Evolutionary conservation across 2,888 invertebrate genomes (phyloP).

Genomic region (Mimas tiliae): DNA sequence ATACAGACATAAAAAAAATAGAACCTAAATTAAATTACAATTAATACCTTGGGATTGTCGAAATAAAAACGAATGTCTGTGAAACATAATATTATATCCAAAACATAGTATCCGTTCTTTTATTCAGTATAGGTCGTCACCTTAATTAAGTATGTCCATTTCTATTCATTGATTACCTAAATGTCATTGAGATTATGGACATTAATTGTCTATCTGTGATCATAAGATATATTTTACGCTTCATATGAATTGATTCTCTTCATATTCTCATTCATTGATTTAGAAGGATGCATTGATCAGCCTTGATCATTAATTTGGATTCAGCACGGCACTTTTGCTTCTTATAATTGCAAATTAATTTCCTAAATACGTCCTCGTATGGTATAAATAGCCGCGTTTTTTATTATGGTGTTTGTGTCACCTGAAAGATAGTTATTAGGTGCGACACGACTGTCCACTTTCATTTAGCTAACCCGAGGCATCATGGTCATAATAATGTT

Average conservation of each 20-base stretch:
- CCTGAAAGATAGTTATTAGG: neutral
- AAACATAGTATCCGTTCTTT: neutral
- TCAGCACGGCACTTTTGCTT: too few species aligned
- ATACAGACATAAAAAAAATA: too few species aligned
- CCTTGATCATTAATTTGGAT: too few species aligned
- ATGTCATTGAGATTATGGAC: too few species aligned
- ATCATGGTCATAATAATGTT: constrained; percentile 10
- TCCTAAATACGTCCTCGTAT: neutral
- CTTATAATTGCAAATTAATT: neutral
- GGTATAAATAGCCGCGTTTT: neutral
- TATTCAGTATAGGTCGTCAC: neutral
- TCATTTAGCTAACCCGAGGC: constrained; percentile 7
- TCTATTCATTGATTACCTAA: neutral
- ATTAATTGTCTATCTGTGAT: neutral
- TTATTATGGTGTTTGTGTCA: constrained; percentile 16
- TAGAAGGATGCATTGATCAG: neutral
- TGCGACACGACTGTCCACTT: constrained; percentile 7
- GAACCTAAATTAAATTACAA: too few species aligned
- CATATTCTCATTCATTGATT: neutral
- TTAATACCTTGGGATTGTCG: too few species aligned
- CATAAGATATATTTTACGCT: neutral
- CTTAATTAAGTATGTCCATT: neutral
- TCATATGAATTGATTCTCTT: neutral
- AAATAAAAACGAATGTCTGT: too few species aligned
- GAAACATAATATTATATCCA: too few species aligned